A percentile compares a stretch with the other conserved stretches of the same genome.
phyloP scores from a whole-genome alignment of 2,113 vertebrate species.

The Peromyscus maniculatus region DNA sequence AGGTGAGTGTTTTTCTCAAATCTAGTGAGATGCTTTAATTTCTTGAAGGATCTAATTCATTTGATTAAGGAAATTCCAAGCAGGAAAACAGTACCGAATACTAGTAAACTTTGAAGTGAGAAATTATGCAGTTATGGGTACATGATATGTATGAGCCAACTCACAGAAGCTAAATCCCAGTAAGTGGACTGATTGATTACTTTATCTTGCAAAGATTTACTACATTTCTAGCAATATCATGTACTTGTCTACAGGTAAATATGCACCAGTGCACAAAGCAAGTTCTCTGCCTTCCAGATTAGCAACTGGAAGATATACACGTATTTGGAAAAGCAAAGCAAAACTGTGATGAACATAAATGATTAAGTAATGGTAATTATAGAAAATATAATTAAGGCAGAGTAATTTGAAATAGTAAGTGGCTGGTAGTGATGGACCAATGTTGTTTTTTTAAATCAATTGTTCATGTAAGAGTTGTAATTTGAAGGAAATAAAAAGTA shows the following conservation, averaged over 20 bases:
- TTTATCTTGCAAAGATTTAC: not conserved
- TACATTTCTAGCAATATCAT: not conserved
- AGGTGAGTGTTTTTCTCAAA: not conserved
- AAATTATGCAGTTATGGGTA: not conserved
- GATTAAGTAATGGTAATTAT: not conserved
- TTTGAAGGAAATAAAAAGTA: not conserved
- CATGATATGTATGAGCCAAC: not conserved
- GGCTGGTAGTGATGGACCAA: not conserved
- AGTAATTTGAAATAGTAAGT: not conserved
- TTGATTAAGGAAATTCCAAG: slow-evolving; percentile 14
- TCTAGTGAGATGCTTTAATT: not conserved
- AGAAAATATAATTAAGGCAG: not conserved
- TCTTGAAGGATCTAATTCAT: not conserved
- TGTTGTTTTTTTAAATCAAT: not conserved
- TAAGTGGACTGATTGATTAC: not conserved
- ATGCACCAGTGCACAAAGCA: not conserved
- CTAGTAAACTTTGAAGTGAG: not conserved
- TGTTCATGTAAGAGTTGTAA: not conserved
- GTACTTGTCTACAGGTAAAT: not conserved
- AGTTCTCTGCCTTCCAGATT: not conserved
- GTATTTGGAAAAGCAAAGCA: not conserved
- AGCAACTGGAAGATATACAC: not conserved
- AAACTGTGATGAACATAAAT: not conserved
- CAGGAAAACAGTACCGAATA: not conserved
- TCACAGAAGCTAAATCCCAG: not conserved